These are phyloP conservation scores for Mareca penelope DNA, from an alignment of 2,797 vertebrate species.

Conservation along the genomic window DNA sequence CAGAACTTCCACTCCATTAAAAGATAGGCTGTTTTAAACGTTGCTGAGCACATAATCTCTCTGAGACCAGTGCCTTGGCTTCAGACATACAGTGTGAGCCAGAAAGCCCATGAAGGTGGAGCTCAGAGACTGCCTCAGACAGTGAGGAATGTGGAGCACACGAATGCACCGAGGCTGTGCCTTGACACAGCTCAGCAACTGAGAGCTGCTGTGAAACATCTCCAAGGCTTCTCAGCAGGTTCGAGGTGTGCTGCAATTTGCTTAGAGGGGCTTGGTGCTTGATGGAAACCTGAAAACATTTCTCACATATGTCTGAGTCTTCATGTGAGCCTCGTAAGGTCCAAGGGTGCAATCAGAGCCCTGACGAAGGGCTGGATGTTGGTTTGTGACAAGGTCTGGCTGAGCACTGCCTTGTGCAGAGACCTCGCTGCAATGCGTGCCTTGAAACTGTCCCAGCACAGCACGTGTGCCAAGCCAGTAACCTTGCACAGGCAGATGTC, in stretches of 20 bases:
- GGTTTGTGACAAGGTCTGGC: neutral
- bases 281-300: neutral
- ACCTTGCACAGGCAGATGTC: neutral
- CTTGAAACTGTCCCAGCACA: neutral
- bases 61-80: neutral
- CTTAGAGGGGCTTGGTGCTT: neutral
- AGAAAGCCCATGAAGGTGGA: neutral
- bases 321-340: neutral
- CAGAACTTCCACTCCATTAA: neutral
- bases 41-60: neutral
- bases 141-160: neutral
- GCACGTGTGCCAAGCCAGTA: neutral
- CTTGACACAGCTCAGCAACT: neutral
- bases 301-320: neutral
- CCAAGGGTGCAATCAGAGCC: neutral
- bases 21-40: neutral
- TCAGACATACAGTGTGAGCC: neutral
- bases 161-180: accelerated
- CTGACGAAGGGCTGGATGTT: neutral
- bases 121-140: neutral
- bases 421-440: neutral
- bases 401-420: neutral
- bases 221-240: neutral
- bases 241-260: neutral
- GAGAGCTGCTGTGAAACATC: neutral